These are phyloP conservation scores for Strigamia crassipes DNA, from an alignment of 2,888 invertebrate genomes.

Conservation along the genomic window DNA sequence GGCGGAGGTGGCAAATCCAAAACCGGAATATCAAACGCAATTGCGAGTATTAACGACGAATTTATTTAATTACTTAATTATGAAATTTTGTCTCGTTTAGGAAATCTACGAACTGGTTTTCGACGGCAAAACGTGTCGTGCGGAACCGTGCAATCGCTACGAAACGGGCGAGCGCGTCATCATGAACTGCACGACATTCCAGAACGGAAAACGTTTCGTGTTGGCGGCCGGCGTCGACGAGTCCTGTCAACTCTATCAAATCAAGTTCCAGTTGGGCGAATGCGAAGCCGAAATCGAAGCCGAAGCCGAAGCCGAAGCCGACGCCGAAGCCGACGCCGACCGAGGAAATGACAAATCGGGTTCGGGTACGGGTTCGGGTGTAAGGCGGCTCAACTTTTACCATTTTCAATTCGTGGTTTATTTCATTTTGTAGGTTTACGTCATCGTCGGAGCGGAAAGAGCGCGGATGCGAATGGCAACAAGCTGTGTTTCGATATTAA, in stretches of 20 bases:
- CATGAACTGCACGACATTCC: constrained; percentile 84
- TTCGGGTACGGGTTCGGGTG: no score
- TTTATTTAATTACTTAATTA: no score
- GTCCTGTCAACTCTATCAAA: constrained; percentile 78
- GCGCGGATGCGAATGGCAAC: neutral
- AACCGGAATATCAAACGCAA: constrained; percentile 96
- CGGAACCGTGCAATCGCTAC: constrained; percentile 84
- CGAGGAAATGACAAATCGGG: no score
- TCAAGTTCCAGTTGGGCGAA: constrained; percentile 55
- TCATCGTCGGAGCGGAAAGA: constrained; percentile 39
- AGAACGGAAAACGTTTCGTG: constrained; percentile 72
- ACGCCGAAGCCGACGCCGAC: no score
- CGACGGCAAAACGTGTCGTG: constrained; percentile 79
- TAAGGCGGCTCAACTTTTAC: no score
- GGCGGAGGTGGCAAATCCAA: constrained; percentile 97
- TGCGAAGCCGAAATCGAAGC: neutral
- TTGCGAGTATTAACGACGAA: constrained; percentile 65
- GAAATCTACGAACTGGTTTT: constrained; percentile 91
- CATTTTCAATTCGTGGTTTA: neutral
- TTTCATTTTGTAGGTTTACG: neutral
- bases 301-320: no score
- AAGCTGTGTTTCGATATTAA: constrained; percentile 56
- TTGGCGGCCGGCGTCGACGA: constrained; percentile 90
- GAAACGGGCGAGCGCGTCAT: constrained; percentile 88
- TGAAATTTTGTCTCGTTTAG: constrained; percentile 64